Conservation (phyloP, 2,888 invertebrate species). For the Epirrhoe tristata region DNA sequence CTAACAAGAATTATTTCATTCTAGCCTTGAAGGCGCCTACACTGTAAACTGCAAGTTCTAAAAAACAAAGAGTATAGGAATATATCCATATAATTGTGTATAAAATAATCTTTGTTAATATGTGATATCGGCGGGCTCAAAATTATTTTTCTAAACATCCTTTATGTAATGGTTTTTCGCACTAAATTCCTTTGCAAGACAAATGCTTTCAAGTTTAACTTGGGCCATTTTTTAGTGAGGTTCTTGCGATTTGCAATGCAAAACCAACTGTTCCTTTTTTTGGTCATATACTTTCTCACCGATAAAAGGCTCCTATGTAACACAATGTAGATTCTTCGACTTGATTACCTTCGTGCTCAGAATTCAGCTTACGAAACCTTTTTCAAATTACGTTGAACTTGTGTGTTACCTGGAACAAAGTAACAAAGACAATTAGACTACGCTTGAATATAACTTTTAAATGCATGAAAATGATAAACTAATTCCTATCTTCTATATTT, state of each 20-base stretch:
- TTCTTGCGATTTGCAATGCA: constrained; percentile 16
- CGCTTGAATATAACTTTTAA: not conserved
- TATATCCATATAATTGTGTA: no score
- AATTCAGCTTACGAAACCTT: constrained; percentile 26
- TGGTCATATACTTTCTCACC: constrained; percentile 3
- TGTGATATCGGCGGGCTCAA: no score
- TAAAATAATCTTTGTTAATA: no score
- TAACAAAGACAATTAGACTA: constrained; percentile 20
- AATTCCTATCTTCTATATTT: no score
- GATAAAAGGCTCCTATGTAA: constrained; percentile 21
- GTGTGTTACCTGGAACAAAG: constrained; percentile 35
- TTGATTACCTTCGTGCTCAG: constrained; percentile 26
- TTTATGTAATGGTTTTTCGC: not conserved
- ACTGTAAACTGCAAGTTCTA: no score
- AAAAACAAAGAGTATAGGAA: no score
- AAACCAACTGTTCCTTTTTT: constrained; percentile 11
- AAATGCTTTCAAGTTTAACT: not conserved
- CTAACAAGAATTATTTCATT: no score
- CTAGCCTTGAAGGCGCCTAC: no score
- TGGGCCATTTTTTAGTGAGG: not conserved
- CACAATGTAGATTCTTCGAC: constrained; percentile 23
- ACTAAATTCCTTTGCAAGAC: not conserved
- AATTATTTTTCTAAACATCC: no score
- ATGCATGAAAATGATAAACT: not conserved
- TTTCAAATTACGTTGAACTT: constrained; percentile 16